A percentile compares a stretch with the other conserved stretches of the same genome.
These are phyloP conservation scores for Anoura caudifer DNA, from an alignment of 2,113 vertebrate genomes.

Conservation along the genomic window DNA sequence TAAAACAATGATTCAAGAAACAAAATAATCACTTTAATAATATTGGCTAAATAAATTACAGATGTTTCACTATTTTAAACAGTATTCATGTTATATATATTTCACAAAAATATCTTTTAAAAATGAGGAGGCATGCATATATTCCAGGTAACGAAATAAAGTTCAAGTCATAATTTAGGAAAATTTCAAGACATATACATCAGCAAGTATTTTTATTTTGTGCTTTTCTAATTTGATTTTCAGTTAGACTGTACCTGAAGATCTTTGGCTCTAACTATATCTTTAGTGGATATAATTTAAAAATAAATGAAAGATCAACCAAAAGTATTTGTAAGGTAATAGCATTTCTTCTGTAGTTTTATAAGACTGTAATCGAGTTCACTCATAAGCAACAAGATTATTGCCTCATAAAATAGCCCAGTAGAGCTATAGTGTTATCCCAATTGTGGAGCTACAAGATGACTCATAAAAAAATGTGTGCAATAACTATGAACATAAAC, in stretches of 20 bases:
- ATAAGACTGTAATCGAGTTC: conserved; percentile 77
- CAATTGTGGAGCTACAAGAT: conserved; percentile 64
- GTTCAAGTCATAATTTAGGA: not conserved
- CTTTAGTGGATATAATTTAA: conserved; percentile 56
- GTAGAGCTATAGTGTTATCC: conserved; percentile 33
- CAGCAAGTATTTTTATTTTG: conserved; percentile 34
- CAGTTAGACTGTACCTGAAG: conserved; percentile 3
- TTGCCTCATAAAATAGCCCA: conserved; percentile 74
- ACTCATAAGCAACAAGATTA: conserved; percentile 75
- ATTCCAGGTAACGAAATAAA: not conserved
- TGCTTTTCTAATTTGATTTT: conserved; percentile 56
- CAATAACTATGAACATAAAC: conserved; percentile 57
- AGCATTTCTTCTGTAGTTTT: conserved; percentile 71
- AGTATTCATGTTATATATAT: not conserved
- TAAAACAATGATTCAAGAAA: not conserved
- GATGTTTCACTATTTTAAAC: not conserved
- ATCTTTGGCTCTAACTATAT: conserved; percentile 51
- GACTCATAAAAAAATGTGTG: conserved; percentile 51
- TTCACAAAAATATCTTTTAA: not conserved
- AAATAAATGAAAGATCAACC: conserved; percentile 62
- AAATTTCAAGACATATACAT: not conserved
- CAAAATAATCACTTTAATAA: not conserved
- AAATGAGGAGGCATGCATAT: not conserved
- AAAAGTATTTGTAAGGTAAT: conserved; percentile 57
- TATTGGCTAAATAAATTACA: not conserved